Conservation (phyloP, 2,888 invertebrate genomes). For the Phaonia tiefii region DNA sequence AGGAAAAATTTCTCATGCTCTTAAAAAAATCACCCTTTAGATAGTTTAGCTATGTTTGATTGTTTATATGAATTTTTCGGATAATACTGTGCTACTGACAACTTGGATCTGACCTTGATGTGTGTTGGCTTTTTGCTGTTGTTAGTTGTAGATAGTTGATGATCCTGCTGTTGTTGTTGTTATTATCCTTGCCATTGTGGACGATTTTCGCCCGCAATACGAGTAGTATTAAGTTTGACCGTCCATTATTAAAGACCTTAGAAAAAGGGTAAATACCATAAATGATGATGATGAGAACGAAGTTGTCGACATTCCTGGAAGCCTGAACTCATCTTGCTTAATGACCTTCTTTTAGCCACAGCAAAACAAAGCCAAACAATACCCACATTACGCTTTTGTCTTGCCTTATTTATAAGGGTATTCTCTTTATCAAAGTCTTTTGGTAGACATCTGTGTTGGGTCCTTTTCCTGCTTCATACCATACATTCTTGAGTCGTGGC, state of each 20-base stretch:
- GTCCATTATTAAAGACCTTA: constrained; percentile 26
- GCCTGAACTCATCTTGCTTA: constrained; percentile 8
- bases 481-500: constrained; percentile 12
- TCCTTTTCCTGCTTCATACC: background rate
- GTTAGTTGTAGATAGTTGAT: constrained; percentile 33
- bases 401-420: constrained; percentile 2
- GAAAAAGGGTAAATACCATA: constrained; percentile 29
- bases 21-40: too few species aligned
- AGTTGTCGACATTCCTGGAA: background rate
- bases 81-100: constrained; percentile 68
- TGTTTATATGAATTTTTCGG: too few species aligned
- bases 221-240: constrained; percentile 3
- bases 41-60: too few species aligned
- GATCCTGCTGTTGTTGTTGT: constrained; percentile 55
- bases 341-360: constrained; percentile 18
- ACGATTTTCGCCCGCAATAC: constrained; percentile 44
- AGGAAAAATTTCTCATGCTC: too few species aligned
- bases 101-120: constrained; percentile 57
- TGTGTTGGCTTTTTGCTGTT: constrained; percentile 64
- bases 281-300: background rate
- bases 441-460: background rate
- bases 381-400: constrained; percentile 6
- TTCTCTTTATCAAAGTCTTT: background rate
- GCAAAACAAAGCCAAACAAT: constrained; percentile 18
- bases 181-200: constrained; percentile 51